Conservation (phyloP, 2,113 vertebrate species). For the Albula glossodonta region DNA sequence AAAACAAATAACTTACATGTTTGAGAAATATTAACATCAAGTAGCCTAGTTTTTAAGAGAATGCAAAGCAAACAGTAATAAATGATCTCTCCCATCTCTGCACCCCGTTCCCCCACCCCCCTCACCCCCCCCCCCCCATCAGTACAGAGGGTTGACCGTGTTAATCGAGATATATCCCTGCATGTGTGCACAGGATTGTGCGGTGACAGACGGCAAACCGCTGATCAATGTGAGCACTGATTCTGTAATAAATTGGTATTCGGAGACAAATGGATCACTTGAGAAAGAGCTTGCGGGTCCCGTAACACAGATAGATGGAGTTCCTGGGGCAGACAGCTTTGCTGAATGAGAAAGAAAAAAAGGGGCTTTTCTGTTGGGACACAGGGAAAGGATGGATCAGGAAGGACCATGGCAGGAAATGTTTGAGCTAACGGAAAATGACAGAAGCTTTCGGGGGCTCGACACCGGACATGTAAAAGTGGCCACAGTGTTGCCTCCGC, state of each 20-base stretch:
- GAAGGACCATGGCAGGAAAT: slow-evolving; percentile 55
- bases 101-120: too few species aligned
- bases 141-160: slow-evolving; percentile 25
- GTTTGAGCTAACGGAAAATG: slow-evolving; percentile 65
- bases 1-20: too few species aligned
- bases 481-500: slow-evolving; percentile 45
- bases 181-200: slow-evolving; percentile 51
- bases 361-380: slow-evolving; percentile 45
- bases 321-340: slow-evolving; percentile 41
- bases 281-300: slow-evolving; percentile 53
- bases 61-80: too few species aligned
- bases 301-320: slow-evolving; percentile 66
- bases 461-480: slow-evolving; percentile 57
- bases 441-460: slow-evolving; percentile 63
- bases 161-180: slow-evolving; percentile 50
- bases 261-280: slow-evolving; percentile 67
- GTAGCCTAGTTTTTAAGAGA: too few species aligned
- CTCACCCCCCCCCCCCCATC: neutral
- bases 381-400: slow-evolving; percentile 49
- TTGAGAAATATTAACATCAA: too few species aligned
- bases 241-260: slow-evolving; percentile 68
- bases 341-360: slow-evolving; percentile 36
- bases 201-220: slow-evolving; percentile 39
- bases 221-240: slow-evolving; percentile 59
- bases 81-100: too few species aligned